phyloP scores from a whole-genome alignment of 2,888 invertebrate genomes.

The Lasioglossum morio region DNA sequence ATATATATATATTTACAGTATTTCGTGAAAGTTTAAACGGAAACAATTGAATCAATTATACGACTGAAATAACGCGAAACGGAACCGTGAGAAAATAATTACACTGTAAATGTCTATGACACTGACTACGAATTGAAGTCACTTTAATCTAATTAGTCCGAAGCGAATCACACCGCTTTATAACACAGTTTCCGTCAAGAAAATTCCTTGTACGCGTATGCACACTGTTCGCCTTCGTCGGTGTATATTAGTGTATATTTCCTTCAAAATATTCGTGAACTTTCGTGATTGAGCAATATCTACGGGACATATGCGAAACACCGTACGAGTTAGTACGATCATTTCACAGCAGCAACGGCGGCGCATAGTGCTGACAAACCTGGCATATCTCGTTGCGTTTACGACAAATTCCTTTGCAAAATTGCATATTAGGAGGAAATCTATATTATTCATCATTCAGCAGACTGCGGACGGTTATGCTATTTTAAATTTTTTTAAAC shows the following conservation, averaged over 20 bases:
- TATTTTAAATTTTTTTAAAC: too few relatives aligned
- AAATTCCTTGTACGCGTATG: neutral
- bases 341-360: neutral
- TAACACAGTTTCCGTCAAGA: neutral
- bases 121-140: constrained; percentile 36
- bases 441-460: too few relatives aligned
- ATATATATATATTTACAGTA: neutral
- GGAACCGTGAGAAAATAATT: constrained; percentile 45
- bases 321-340: neutral
- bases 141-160: constrained; percentile 22
- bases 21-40: neutral
- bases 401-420: too few relatives aligned
- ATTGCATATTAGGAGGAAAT: too few relatives aligned
- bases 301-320: constrained; percentile 8
- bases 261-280: constrained; percentile 30
- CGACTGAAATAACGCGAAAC: constrained; percentile 13
- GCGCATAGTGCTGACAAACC: too few relatives aligned
- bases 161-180: neutral
- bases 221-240: constrained; percentile 7
- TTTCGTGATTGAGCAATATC: constrained; percentile 42
- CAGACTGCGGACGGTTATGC: too few relatives aligned
- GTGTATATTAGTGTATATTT: constrained; percentile 18
- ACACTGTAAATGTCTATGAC: constrained; percentile 15
- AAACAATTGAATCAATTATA: neutral
- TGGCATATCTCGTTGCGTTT: too few relatives aligned